A percentile compares a stretch with the other conserved stretches of the same genome.
Conservation (phyloP, 2,797 vertebrate species). For the Coilia nasus region DNA sequence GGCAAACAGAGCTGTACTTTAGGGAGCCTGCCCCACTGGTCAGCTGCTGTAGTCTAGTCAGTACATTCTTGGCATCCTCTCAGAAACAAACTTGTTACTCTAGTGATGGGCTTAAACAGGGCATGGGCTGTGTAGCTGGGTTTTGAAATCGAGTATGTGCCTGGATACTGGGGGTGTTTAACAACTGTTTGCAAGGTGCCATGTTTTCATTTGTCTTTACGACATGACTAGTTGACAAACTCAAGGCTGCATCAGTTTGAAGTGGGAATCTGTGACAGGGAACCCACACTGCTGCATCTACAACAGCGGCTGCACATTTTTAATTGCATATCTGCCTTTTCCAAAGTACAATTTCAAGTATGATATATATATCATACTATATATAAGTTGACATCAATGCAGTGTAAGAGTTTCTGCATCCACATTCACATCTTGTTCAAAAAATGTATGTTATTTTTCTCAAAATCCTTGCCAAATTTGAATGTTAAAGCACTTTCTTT, state of each 20-base stretch:
- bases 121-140: not conserved
- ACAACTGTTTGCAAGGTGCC: not conserved
- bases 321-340: conserved; percentile 64
- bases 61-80: not conserved
- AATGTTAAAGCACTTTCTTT: not conserved
- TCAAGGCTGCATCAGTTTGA: not conserved
- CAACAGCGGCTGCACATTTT: conserved; percentile 50
- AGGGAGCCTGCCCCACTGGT: not conserved
- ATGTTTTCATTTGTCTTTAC: conserved; percentile 8
- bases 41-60: not conserved
- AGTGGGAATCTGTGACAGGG: conserved; percentile 3
- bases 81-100: not conserved
- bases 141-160: not conserved
- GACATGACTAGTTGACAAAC: not conserved
- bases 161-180: conserved; percentile 11
- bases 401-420: conserved; percentile 37
- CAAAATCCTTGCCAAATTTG: not conserved
- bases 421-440: conserved; percentile 24
- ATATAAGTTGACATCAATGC: conserved; percentile 48
- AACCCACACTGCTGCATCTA: not conserved
- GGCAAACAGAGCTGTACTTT: conserved; percentile 28
- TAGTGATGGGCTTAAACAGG: not conserved
- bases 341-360: conserved; percentile 58
- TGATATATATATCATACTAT: too few species aligned
- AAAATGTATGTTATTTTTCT: conserved; percentile 38